Evolutionary conservation across 2,888 invertebrate genomes (phyloP).

Genomic region (Andrena hattorfiana): DNA sequence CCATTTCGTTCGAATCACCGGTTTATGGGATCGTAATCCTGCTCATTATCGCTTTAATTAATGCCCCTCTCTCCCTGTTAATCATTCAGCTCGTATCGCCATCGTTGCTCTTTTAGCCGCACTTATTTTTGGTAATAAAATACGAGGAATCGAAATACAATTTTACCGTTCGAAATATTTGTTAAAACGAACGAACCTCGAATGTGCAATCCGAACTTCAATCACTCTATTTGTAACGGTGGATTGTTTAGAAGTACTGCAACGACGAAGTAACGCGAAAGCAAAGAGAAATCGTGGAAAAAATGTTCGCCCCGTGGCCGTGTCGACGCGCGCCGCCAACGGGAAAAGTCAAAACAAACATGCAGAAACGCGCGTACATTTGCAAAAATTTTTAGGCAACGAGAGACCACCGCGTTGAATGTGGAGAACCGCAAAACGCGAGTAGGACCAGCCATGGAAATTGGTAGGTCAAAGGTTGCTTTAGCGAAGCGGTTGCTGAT

Average conservation of each 20-base stretch:
- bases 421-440: neutral
- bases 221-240: neutral
- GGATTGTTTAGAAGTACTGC: neutral
- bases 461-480: constrained; percentile 40
- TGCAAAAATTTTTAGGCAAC: constrained; percentile 24
- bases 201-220: neutral
- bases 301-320: neutral
- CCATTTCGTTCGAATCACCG: neutral
- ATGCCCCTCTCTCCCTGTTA: neutral
- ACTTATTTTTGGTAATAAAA: neutral
- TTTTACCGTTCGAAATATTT: too few relatives aligned
- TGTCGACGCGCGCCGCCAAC: neutral
- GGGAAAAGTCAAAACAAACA: neutral
- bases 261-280: neutral
- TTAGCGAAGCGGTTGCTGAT: constrained; percentile 11
- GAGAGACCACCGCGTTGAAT: neutral
- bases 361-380: neutral
- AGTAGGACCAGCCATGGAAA: neutral
- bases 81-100: neutral
- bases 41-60: neutral
- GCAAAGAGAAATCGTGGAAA: neutral
- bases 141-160: neutral
- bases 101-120: neutral
- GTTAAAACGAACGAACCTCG: neutral
- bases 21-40: neutral